Evolutionary conservation across 2,888 invertebrate species (phyloP).

Genomic region (Cataglyphis livida): DNA sequence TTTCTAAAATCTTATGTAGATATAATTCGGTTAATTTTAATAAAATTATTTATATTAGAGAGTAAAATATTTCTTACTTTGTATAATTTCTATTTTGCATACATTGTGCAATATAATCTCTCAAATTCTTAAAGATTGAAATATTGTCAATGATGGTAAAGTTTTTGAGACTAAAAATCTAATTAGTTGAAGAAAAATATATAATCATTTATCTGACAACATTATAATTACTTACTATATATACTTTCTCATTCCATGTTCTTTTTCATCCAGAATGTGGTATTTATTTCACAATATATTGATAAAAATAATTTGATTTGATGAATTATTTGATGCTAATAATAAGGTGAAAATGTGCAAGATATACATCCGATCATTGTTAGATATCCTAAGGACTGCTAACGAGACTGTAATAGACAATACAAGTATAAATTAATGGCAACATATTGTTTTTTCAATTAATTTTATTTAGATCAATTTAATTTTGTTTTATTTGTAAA

Average conservation of each 20-base stretch:
- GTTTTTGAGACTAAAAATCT: not conserved
- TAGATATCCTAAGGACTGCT: not conserved
- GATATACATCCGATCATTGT: not conserved
- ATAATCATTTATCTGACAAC: not conserved
- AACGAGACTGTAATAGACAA: not conserved
- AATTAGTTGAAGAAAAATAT: not conserved
- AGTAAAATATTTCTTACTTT: not conserved
- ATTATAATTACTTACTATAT: not conserved
- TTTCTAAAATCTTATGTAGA: slow-evolving; percentile 1
- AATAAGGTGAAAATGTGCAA: not conserved
- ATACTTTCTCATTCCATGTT: not conserved
- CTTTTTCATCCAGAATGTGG: not conserved
- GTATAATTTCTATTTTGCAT: not conserved
- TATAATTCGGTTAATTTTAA: not conserved
- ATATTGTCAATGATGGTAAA: not conserved
- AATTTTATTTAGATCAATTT: not conserved
- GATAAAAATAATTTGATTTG: not conserved
- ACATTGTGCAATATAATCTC: not conserved
- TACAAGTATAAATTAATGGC: not conserved
- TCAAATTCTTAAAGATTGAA: not conserved
- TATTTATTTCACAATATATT: not conserved
- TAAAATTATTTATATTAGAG: not conserved
- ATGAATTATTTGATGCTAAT: not conserved
- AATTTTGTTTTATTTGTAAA: not conserved
- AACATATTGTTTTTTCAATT: not conserved